A percentile compares a stretch with the other conserved stretches of the same genome.
phyloP scores from a whole-genome alignment of 1,140 invertebrate species.

The Hetaerina americana region DNA sequence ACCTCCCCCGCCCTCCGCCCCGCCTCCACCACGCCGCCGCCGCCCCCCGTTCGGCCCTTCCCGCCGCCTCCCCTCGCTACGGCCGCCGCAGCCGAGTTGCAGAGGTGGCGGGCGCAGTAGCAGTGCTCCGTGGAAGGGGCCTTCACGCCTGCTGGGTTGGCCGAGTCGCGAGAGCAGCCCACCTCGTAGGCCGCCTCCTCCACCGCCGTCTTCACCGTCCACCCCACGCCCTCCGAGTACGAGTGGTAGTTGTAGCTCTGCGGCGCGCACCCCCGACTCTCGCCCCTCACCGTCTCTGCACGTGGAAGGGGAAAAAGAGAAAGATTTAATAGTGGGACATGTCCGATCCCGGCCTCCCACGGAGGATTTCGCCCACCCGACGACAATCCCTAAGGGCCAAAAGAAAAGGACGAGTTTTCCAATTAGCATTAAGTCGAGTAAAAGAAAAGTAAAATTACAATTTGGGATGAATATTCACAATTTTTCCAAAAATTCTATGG shows the following conservation, averaged over 20 bases:
- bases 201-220: slow-evolving; percentile 44
- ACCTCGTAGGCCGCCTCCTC: slow-evolving; percentile 45
- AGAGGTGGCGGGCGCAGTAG: slow-evolving; percentile 49
- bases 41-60: slow-evolving; percentile 11
- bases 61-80: neutral
- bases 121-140: slow-evolving; percentile 40
- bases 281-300: slow-evolving; percentile 46
- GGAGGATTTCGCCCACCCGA: no score
- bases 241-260: slow-evolving; percentile 47
- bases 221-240: slow-evolving; percentile 36
- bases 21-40: slow-evolving; percentile 25
- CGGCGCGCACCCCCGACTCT: slow-evolving; percentile 53
- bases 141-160: slow-evolving; percentile 42
- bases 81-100: slow-evolving; percentile 38
- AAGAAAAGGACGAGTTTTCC: no score
- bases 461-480: no score
- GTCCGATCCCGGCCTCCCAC: no score
- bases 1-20: neutral
- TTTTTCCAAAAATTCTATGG: no score
- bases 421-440: no score
- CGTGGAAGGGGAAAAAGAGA: no score
- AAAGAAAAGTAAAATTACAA: no score
- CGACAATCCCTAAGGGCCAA: no score
- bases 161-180: slow-evolving; percentile 41
- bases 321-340: no score